Percentiles rank a stretch among this genome's conserved stretches.
Evolutionary conservation across 92 coral and sea anemone species (phyloP).

Genomic region (Heliopora coerulea): DNA sequence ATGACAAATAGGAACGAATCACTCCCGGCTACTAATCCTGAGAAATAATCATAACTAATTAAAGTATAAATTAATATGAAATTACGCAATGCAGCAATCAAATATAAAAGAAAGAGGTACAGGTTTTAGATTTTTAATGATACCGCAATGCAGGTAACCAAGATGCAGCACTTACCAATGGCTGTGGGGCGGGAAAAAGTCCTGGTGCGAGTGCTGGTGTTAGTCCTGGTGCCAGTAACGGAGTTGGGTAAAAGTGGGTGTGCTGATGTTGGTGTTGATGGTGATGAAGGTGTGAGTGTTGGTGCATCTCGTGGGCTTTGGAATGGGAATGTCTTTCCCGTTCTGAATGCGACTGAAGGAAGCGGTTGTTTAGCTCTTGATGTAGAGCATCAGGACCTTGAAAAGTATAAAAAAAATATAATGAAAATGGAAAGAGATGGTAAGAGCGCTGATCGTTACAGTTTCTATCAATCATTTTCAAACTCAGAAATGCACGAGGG

Average conservation of each 20-base stretch:
- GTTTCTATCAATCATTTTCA: too few relatives aligned
- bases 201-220: too few relatives aligned
- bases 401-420: neutral
- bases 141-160: too few relatives aligned
- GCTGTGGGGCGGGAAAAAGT: slow-evolving; percentile 58
- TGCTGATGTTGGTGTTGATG: slow-evolving; percentile 93
- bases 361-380: slow-evolving; percentile 83
- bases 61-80: too few relatives aligned
- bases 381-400: slow-evolving; percentile 80
- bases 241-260: slow-evolving; percentile 74
- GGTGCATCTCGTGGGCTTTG: slow-evolving; percentile 80
- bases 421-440: neutral
- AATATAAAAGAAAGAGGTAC: too few relatives aligned
- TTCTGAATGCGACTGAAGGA: slow-evolving; percentile 86
- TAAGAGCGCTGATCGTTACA: neutral
- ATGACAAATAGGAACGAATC: too few relatives aligned
- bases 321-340: slow-evolving; percentile 45
- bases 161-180: slow-evolving; percentile 58
- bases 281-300: slow-evolving; percentile 86
- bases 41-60: too few relatives aligned
- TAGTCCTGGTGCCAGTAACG: slow-evolving; percentile 57
- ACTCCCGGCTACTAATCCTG: too few relatives aligned
- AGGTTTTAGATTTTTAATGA: too few relatives aligned
- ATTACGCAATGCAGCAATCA: too few relatives aligned
- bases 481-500: too few relatives aligned